Evolutionary conservation across 2,888 invertebrate species (phyloP).

Genomic region (Lithosia quadra): DNA sequence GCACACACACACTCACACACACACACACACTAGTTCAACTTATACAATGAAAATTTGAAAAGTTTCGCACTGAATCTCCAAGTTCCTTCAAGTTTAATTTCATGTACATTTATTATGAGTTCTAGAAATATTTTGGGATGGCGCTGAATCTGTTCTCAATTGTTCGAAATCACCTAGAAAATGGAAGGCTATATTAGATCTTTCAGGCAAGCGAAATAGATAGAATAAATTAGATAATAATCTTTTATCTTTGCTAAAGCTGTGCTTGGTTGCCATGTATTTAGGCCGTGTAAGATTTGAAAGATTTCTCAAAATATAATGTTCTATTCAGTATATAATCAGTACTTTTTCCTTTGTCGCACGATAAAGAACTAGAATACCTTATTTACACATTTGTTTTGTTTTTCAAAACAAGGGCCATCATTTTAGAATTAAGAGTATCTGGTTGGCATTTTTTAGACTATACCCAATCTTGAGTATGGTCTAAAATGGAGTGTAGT

Average conservation of each 20-base stretch:
- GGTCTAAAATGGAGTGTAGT: no score
- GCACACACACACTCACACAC: conserved; percentile 33
- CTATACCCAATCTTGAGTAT: neutral
- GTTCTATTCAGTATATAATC: neutral
- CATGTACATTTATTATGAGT: conserved; percentile 55
- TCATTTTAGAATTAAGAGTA: no score
- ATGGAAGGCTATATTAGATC: conserved; percentile 16
- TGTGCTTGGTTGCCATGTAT: neutral
- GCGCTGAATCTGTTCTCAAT: conserved; percentile 18
- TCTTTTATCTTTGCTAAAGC: neutral
- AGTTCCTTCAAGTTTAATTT: conserved; percentile 56
- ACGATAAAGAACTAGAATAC: neutral
- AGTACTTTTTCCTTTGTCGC: neutral
- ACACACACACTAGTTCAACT: conserved; percentile 29
- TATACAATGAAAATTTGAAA: conserved; percentile 62
- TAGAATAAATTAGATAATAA: neutral
- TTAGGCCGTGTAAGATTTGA: neutral
- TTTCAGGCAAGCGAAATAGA: conserved; percentile 13
- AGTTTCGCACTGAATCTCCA: conserved; percentile 53
- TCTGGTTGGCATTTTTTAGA: neutral
- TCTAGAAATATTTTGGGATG: conserved; percentile 9
- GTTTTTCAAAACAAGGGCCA: neutral
- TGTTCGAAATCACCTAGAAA: conserved; percentile 23
- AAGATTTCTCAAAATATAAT: neutral
- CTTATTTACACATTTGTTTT: neutral